Evolutionary conservation across 2,888 invertebrate genomes (phyloP).

Genomic region (Trachelus stipa): DNA sequence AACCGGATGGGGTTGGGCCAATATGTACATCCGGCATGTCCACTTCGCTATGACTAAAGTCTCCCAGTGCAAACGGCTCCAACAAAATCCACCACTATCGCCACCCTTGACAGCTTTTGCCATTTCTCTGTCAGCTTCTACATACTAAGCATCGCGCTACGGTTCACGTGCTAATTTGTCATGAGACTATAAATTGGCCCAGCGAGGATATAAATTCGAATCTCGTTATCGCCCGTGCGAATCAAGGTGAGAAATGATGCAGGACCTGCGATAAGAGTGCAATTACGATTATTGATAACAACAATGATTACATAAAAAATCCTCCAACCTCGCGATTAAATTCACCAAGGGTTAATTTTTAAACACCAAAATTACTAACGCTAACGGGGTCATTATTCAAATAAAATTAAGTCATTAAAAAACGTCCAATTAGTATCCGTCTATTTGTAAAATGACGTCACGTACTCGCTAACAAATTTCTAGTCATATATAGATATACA

Average conservation of each 20-base stretch:
- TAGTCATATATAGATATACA: no score
- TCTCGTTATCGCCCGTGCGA: not conserved
- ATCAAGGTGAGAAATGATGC: not conserved
- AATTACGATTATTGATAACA: not conserved
- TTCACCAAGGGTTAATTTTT: not conserved
- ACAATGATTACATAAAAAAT: no score
- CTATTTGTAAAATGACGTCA: not conserved
- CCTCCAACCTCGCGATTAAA: no score
- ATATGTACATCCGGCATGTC: not conserved
- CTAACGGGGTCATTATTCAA: not conserved
- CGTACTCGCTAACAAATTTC: no score
- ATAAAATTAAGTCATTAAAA: no score
- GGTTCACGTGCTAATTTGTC: not conserved
- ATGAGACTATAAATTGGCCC: not conserved
- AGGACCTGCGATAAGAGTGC: not conserved
- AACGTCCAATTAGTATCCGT: not conserved
- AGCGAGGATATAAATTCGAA: not conserved
- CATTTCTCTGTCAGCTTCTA: not conserved
- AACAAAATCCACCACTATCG: not conserved
- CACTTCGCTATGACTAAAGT: not conserved
- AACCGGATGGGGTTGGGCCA: not conserved
- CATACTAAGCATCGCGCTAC: not conserved
- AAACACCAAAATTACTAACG: not conserved
- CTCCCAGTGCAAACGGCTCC: not conserved
- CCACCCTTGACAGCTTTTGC: not conserved